Evolutionary conservation across 2,113 vertebrate genomes (phyloP).

Genomic region (Ochotona princeps): DNA sequence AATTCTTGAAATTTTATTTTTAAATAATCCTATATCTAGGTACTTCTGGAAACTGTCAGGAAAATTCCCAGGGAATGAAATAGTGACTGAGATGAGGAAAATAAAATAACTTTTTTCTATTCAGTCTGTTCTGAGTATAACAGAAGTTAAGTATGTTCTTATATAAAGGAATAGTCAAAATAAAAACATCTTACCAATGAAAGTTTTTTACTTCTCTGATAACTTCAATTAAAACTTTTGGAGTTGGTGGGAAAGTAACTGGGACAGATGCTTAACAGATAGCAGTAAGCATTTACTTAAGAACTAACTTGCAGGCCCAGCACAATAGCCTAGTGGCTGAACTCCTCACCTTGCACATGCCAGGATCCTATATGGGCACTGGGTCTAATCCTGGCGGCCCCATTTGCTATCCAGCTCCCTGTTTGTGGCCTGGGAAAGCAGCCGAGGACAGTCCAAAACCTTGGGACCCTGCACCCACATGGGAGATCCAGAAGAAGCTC

Average conservation of each 20-base stretch:
- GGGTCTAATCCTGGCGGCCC: too few relatives aligned
- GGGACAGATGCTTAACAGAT: not conserved
- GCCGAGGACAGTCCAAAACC: too few relatives aligned
- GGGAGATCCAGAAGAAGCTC: too few relatives aligned
- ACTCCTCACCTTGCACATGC: too few relatives aligned
- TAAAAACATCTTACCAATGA: slow-evolving; percentile 22
- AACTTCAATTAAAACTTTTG: slow-evolving; percentile 13
- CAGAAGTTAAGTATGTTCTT: slow-evolving; percentile 15
- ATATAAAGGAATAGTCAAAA: slow-evolving; percentile 24
- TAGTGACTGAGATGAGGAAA: slow-evolving; percentile 28
- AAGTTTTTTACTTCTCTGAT: slow-evolving; percentile 42
- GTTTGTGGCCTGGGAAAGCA: too few relatives aligned
- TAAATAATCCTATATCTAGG: not conserved
- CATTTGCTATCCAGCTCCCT: too few relatives aligned
- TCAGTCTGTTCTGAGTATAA: not conserved
- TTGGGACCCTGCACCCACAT: too few relatives aligned
- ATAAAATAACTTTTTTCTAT: slow-evolving; percentile 12
- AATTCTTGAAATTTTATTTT: slow-evolving; percentile 22
- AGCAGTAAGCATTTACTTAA: not conserved
- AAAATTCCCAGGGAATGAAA: slow-evolving; percentile 33
- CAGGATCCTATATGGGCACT: too few relatives aligned
- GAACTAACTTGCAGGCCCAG: not conserved
- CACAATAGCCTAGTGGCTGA: too few relatives aligned
- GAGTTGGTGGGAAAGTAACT: slow-evolving; percentile 16
- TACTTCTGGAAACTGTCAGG: not conserved